A percentile compares a stretch with the other conserved stretches of the same genome.
These are phyloP conservation scores for Enteromius fasciolatus DNA, from an alignment of 2,797 vertebrate species.

Conservation along the genomic window DNA sequence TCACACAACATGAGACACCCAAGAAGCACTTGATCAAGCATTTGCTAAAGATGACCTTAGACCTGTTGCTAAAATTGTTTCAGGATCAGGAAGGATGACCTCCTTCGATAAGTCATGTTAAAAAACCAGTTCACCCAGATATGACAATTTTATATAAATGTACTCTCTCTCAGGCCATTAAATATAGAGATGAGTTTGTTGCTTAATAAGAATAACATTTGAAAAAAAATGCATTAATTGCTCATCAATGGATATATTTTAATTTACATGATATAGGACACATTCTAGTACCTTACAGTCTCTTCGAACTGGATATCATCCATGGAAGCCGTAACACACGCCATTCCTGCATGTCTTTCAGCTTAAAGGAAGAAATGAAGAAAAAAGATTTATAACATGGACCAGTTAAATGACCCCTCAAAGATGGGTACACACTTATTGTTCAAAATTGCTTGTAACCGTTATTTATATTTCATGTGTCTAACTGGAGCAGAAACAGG, in stretches of 20 bases:
- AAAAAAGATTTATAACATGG: neutral
- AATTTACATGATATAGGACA: neutral
- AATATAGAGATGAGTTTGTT: neutral
- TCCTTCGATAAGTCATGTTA: neutral
- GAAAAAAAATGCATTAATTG: neutral
- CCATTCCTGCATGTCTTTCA: conserved; percentile 91
- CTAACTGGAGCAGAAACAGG: conserved; percentile 36
- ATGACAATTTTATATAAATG: neutral
- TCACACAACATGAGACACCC: neutral
- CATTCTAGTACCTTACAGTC: conserved; percentile 84
- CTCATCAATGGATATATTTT: neutral
- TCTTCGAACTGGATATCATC: conserved; percentile 98
- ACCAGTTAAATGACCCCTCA: neutral
- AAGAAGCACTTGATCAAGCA: neutral
- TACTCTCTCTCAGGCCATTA: neutral
- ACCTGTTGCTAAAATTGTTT: neutral
- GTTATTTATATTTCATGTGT: conserved; percentile 25
- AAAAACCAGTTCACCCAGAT: neutral
- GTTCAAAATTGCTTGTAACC: neutral
- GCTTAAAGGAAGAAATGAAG: conserved; percentile 70
- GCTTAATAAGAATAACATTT: neutral
- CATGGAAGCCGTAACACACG: conserved; percentile 94
- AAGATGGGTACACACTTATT: conserved; percentile 44
- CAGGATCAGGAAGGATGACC: neutral
- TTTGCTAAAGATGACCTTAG: neutral